Base-by-base conservation (phyloP, 2,888 invertebrate genomes). In the Arctia plantaginis region DNA sequence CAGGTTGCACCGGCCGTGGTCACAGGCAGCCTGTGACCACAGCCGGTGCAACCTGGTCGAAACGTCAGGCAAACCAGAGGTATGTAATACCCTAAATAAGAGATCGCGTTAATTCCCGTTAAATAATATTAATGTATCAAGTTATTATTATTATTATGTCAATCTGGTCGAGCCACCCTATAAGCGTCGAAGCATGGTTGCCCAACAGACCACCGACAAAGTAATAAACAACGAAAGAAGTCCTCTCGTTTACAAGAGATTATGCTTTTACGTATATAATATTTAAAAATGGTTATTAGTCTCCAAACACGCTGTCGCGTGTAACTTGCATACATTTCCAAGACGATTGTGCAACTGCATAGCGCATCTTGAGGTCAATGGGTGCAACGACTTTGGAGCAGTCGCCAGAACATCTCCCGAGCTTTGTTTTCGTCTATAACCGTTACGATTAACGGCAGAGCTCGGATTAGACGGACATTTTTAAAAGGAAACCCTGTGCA, bases 301-400 rank as follows among this genome's bases (percentile, higher is more conserved):
- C 69, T 47, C 51, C 4, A n/a, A 62, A 47, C 39, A 41, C 71
- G 70, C 70, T 41, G n/a, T 68, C 64, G 75, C 59, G 35, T 47
- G 18, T 73, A 1, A 15, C 78, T 80, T 74, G 71, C 35, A 62
- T 76, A 75, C 67, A 65, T 64, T 72, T 47, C 66, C 66, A 69
- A 80, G 69, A 80, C 77, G 80, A 86, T 88, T 89, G 87, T 88
- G 86, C 86, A 88, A 87, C 75, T 80, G 65, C 81, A 84, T 80
- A 83, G 79, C 83, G 86, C 85, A 87, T 79, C 80, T 77, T 82
- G 62, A 65, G 77, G 81, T 89, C 91, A 92, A 93, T 92, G 93
- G 90, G 93, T 87, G 85, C 93, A 90, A 86, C 90, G 93, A 92
- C 93, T 89, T 85, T 79, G 74, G 77, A 69, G 64, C 77, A 78